Conservation (phyloP, 2,113 vertebrate genomes). For the Melanostigma gelatinosum region DNA sequence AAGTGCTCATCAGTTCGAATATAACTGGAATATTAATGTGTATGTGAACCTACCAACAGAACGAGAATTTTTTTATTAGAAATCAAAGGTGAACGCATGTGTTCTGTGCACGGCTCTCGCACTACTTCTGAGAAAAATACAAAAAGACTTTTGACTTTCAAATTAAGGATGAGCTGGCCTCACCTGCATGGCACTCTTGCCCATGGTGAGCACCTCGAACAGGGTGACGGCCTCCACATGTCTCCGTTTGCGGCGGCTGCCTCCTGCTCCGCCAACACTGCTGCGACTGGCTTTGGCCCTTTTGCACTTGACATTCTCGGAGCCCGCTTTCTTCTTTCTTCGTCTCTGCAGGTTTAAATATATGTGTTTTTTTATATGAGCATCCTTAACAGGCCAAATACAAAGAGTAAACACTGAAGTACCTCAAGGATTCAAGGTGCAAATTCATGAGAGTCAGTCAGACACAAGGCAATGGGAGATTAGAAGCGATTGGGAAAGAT, state of each 20-base stretch:
- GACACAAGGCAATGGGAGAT: neutral
- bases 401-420: neutral
- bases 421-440: neutral
- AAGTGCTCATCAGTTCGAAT: neutral
- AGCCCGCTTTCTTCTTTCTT: slow-evolving; percentile 77
- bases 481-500: too few species aligned
- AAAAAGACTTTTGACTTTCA: neutral
- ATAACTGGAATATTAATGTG: neutral
- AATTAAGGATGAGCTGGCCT: neutral
- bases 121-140: neutral
- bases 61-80: neutral
- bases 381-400: neutral
- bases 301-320: slow-evolving; percentile 84
- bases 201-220: slow-evolving; percentile 92
- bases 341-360: slow-evolving; percentile 72
- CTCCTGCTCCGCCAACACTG: slow-evolving; percentile 59
- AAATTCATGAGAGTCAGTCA: neutral
- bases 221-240: slow-evolving; percentile 88
- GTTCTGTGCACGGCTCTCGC: neutral
- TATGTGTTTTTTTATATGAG: neutral
- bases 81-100: neutral
- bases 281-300: slow-evolving; percentile 66
- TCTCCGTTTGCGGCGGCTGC: slow-evolving; percentile 70
- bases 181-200: slow-evolving; percentile 90
- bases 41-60: neutral